These are phyloP conservation scores for Cheilosia variabilis DNA, from an alignment of 2,888 invertebrate species.

Conservation along the genomic window DNA sequence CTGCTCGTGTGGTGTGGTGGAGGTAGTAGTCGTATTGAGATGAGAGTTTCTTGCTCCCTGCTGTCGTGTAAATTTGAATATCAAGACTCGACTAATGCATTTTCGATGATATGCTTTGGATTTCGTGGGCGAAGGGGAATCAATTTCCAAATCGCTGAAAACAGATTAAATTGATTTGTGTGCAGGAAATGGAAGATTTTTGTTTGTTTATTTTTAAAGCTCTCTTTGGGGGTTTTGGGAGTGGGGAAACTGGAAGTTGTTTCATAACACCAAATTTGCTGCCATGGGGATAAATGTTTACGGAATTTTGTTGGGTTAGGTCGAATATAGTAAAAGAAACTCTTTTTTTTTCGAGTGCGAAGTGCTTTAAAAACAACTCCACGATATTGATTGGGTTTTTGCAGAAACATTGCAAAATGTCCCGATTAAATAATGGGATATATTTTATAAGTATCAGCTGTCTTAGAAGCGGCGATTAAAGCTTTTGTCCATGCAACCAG, in stretches of 20 bases:
- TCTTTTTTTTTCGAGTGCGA: too few relatives aligned
- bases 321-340: neutral
- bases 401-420: too few relatives aligned
- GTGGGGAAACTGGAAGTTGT: neutral
- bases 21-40: neutral
- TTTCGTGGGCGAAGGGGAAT: neutral
- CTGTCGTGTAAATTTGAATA: neutral
- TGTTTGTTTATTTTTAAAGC: constrained; percentile 16
- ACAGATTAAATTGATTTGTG: constrained; percentile 53
- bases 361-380: too few relatives aligned
- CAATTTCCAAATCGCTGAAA: constrained; percentile 49
- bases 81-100: constrained; percentile 11
- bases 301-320: neutral
- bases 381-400: too few relatives aligned
- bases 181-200: neutral
- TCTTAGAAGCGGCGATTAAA: too few relatives aligned
- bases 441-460: too few relatives aligned
- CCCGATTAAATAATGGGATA: too few relatives aligned
- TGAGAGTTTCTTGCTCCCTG: constrained; percentile 43
- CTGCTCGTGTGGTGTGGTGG: neutral
- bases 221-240: neutral
- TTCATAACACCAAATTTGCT: neutral
- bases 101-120: constrained; percentile 24
- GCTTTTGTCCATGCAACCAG: too few relatives aligned
- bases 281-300: neutral